A percentile compares a stretch with the other conserved stretches of the same genome.
Conservation (phyloP, 2,113 vertebrate genomes). For the Tor tambroides region DNA sequence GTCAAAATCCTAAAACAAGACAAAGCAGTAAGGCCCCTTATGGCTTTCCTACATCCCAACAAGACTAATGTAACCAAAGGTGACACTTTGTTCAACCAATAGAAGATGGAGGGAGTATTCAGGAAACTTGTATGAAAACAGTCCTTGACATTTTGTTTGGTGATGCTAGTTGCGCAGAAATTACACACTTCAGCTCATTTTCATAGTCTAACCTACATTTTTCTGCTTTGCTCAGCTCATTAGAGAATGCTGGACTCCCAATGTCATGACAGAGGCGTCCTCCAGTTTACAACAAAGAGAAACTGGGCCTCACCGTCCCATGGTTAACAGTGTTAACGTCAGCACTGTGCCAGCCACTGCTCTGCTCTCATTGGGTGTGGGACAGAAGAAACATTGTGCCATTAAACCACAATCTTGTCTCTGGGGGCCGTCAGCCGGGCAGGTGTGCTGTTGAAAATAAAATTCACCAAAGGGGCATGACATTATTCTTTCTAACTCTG, state of each 20-base stretch:
- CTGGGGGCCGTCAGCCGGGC: slow-evolving; percentile 42
- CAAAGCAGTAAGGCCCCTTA: no score
- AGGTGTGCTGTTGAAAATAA: slow-evolving; percentile 66
- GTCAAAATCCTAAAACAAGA: no score
- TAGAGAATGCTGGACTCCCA: background rate
- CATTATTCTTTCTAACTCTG: slow-evolving; percentile 52
- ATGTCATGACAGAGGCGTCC: background rate
- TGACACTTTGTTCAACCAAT: background rate
- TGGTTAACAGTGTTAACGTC: slow-evolving; percentile 37
- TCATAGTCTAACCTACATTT: background rate
- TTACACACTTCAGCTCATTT: background rate
- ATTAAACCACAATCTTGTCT: slow-evolving; percentile 40
- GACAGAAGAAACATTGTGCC: slow-evolving; percentile 20
- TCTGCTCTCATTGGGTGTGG: slow-evolving; percentile 11
- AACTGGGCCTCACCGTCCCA: background rate
- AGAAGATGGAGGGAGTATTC: background rate
- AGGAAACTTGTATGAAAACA: background rate
- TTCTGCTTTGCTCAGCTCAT: background rate
- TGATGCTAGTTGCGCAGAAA: background rate
- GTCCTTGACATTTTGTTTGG: background rate
- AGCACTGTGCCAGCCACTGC: slow-evolving; percentile 2
- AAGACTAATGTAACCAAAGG: no score
- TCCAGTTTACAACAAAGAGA: slow-evolving; percentile 34
- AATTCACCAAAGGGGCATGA: slow-evolving; percentile 50
- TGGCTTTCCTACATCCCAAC: no score